Evolutionary conservation across 2,888 invertebrate genomes (phyloP).

Genomic region (Sphaerophoria taeniata): DNA sequence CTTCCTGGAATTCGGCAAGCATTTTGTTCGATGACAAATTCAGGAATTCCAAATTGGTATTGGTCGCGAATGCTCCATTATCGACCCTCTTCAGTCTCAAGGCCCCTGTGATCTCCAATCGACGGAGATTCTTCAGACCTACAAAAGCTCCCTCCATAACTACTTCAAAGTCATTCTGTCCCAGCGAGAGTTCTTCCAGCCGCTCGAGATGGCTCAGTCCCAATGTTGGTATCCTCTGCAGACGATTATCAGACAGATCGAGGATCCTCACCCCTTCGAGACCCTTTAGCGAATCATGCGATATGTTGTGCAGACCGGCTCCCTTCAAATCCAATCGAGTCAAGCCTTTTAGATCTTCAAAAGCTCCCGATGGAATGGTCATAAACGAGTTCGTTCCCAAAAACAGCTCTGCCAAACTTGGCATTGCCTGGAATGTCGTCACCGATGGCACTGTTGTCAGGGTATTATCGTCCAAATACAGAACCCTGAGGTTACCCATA

Average conservation of each 20-base stretch:
- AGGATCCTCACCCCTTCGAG: conserved; percentile 89
- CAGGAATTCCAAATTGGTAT: conserved; percentile 91
- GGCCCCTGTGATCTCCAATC: conserved; percentile 91
- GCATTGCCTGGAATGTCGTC: conserved; percentile 87
- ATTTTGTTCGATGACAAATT: conserved; percentile 91
- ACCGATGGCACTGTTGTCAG: conserved; percentile 90
- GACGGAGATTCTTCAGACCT: conserved; percentile 90
- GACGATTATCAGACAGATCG: conserved; percentile 91
- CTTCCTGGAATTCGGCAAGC: conserved; percentile 88
- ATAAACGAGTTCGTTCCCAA: conserved; percentile 93
- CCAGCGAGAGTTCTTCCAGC: conserved; percentile 91
- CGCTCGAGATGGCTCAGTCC: conserved; percentile 89
- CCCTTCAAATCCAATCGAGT: conserved; percentile 91
- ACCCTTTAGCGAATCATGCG: conserved; percentile 89
- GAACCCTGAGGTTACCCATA: conserved; percentile 88
- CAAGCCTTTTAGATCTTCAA: conserved; percentile 89
- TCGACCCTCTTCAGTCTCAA: conserved; percentile 88
- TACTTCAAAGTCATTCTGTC: conserved; percentile 91
- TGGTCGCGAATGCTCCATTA: conserved; percentile 90
- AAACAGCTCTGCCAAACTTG: conserved; percentile 92
- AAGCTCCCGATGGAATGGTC: conserved; percentile 89
- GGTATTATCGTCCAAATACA: conserved; percentile 93
- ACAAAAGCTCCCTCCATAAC: conserved; percentile 90
- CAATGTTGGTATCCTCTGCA: conserved; percentile 89
- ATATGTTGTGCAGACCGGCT: conserved; percentile 91